Evolutionary conservation across 1,140 invertebrate species (phyloP).

Genomic region (Orius laevigatus): DNA sequence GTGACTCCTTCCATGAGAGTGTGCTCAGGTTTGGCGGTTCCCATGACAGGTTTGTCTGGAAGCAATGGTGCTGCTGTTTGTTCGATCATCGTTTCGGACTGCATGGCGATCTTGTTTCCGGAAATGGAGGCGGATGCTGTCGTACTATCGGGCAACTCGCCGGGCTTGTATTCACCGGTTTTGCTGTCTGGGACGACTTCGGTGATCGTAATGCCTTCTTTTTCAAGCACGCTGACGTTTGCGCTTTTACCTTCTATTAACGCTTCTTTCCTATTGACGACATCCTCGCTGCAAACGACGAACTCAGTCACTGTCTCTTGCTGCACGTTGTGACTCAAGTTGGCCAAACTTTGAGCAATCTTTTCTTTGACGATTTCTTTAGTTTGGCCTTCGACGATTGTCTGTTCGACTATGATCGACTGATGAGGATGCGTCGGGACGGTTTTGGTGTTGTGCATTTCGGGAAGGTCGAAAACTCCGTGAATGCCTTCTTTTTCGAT

Average conservation of each 20-base stretch:
- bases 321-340: conserved; percentile 28
- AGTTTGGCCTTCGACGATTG: conserved; percentile 31
- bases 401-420: conserved; percentile 42
- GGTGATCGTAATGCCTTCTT: conserved; percentile 34
- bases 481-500: conserved; percentile 39
- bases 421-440: conserved; percentile 33
- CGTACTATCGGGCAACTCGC: conserved; percentile 22
- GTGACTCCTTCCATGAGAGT: conserved; percentile 32
- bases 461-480: conserved; percentile 31
- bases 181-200: conserved; percentile 28
- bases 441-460: conserved; percentile 34
- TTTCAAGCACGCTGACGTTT: conserved; percentile 29
- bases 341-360: conserved; percentile 28
- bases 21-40: conserved; percentile 30
- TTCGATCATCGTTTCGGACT: conserved; percentile 33
- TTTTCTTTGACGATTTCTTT: conserved; percentile 28
- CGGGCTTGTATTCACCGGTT: conserved; percentile 27
- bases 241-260: conserved; percentile 30
- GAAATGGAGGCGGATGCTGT: conserved; percentile 26
- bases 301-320: conserved; percentile 37
- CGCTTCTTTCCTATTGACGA: conserved; percentile 24
- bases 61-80: conserved; percentile 27
- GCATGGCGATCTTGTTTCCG: conserved; percentile 31
- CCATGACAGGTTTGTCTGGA: conserved; percentile 25
- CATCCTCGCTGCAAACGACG: conserved; percentile 31